A percentile compares a stretch with the other conserved stretches of the same genome.
phyloP scores from a whole-genome alignment of 2,797 vertebrate species.

The Ctenopoma kingsleyae region DNA sequence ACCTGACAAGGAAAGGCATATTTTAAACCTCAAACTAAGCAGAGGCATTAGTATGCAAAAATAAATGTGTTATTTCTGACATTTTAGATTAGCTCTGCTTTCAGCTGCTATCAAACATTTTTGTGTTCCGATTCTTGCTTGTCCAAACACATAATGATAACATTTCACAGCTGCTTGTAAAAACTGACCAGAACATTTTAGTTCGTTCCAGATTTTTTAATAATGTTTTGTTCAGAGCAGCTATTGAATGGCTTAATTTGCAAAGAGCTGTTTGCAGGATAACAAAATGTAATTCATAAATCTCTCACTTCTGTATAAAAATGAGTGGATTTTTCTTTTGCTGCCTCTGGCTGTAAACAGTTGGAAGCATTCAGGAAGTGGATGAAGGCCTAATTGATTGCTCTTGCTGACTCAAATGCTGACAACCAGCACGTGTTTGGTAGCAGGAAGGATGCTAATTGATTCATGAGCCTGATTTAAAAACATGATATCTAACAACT shows the following conservation, averaged over 20 bases:
- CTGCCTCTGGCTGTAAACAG: conserved; percentile 5
- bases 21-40: conserved; percentile 59
- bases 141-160: conserved; percentile 14
- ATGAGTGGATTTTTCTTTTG: neutral
- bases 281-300: conserved; percentile 11
- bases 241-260: conserved; percentile 24
- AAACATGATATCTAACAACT: conserved; percentile 1
- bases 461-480: conserved; percentile 12
- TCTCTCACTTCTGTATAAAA: neutral
- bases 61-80: conserved; percentile 51
- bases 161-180: conserved; percentile 21
- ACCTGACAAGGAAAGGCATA: conserved; percentile 60
- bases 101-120: conserved; percentile 25
- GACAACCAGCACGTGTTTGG: conserved; percentile 6
- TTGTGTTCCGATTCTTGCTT: conserved; percentile 30
- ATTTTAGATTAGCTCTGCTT: conserved; percentile 47
- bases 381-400: conserved; percentile 29
- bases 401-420: neutral
- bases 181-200: conserved; percentile 27
- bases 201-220: conserved; percentile 16
- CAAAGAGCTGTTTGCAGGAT: conserved; percentile 5
- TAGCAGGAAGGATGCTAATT: conserved; percentile 1
- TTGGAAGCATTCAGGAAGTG: conserved; percentile 17
- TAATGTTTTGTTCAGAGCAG: conserved; percentile 8
- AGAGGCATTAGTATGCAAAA: conserved; percentile 38